Conservation (phyloP, 2,888 invertebrate species). For the Melipona beecheii region DNA sequence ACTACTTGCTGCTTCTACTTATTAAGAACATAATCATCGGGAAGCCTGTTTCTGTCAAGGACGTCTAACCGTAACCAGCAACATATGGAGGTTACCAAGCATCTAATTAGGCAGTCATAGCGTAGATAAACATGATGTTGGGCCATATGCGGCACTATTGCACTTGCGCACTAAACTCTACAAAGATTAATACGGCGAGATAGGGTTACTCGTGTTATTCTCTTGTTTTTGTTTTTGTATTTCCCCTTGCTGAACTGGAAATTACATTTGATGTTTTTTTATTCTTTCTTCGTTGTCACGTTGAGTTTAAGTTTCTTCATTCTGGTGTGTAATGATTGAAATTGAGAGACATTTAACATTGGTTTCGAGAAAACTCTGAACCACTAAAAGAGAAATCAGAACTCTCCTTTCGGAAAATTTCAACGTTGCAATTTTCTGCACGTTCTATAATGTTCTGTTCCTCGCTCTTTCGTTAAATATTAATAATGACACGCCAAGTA, state of each 20-base stretch:
- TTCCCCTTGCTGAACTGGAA: neutral
- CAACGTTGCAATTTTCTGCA: too few species aligned
- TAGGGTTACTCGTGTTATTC: neutral
- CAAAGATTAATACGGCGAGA: neutral
- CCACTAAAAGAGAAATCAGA: too few species aligned
- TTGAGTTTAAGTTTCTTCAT: neutral
- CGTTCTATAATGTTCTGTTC: too few species aligned
- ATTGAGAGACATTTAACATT: too few species aligned
- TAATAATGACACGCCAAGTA: too few species aligned
- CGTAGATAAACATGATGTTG: slow-evolving; percentile 1
- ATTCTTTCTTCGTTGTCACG: neutral
- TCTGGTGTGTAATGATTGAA: too few species aligned
- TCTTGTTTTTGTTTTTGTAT: neutral
- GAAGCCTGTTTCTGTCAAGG: neutral
- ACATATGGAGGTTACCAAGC: neutral
- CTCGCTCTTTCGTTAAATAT: too few species aligned
- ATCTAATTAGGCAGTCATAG: slow-evolving; percentile 19
- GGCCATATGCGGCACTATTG: neutral
- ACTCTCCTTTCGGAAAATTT: too few species aligned
- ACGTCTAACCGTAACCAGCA: slow-evolving; percentile 1
- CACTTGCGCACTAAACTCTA: neutral
- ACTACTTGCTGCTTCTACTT: neutral
- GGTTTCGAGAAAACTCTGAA: too few species aligned
- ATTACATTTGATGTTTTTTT: neutral
- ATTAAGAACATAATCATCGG: neutral